Percentiles rank a stretch among this genome's conserved stretches.
Evolutionary conservation across 1,140 invertebrate genomes (phyloP).

Genomic region (Druon quercuslanigerum): DNA sequence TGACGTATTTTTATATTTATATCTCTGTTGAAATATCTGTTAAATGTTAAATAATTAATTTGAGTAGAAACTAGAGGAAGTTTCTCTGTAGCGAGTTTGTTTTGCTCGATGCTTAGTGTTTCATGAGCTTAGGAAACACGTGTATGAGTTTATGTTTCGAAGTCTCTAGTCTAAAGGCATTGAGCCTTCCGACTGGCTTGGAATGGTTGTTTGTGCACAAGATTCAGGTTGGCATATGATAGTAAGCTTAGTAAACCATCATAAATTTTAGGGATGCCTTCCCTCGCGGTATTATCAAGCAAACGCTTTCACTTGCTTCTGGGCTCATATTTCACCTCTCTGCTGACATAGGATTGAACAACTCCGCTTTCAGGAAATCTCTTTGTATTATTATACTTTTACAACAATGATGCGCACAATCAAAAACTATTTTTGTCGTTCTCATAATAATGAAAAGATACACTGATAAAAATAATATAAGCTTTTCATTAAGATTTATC

Average conservation of each 20-base stretch:
- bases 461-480: too few species aligned
- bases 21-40: not conserved
- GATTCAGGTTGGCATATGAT: constrained; percentile 55
- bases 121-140: constrained; percentile 5
- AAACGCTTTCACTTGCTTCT: constrained; percentile 39
- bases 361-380: not conserved
- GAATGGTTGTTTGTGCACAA: constrained; percentile 49
- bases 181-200: not conserved
- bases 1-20: too few species aligned
- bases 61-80: not conserved
- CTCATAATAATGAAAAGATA: too few species aligned
- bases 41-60: not conserved
- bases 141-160: constrained; percentile 21
- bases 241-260: constrained; percentile 62
- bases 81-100: constrained; percentile 23
- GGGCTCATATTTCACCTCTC: constrained; percentile 26
- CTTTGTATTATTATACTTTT: not conserved
- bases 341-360: constrained; percentile 10
- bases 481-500: too few species aligned
- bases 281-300: constrained; percentile 53
- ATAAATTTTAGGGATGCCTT: constrained; percentile 54
- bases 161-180: not conserved
- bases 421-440: too few species aligned
- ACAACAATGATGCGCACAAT: too few species aligned
- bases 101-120: not conserved